Base-by-base conservation (phyloP, 2,797 vertebrate genomes). In the Tapirus indicus region DNA sequence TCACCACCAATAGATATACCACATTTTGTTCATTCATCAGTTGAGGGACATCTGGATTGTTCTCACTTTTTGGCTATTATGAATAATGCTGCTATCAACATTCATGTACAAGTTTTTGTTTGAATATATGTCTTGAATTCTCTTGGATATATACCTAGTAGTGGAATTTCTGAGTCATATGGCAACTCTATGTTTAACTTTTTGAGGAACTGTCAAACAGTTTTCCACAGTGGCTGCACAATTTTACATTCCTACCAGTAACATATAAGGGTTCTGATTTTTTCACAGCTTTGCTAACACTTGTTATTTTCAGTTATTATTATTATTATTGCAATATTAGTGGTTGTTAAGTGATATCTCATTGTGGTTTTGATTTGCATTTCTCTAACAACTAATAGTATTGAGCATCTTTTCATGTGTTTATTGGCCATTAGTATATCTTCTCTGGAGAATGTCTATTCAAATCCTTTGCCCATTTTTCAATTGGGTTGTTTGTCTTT, bases 361-460 rank as follows among this genome's bases (percentile, higher is more conserved):
- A 68, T 13, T 68, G 49, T 58, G 32, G 5, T 38, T 90, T 69
- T 78, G 87, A 58, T 60, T 94, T 49, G n/a, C 38, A 69, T 77
- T 95, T 66, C 7, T 41, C 60, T 75, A 64, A 77, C 11, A 56
- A 88, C 32, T 56, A 84, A 41, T 54, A 41, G 74, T 54, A 47
- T 71, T 54, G 44, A 88, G 38, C 7, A 49, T 82, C 38, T 90
- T 90, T 84, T 69, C 49, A 54, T 58, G 38, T 58, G 38, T 58
- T 69, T 79, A 87, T 79, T 87, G 21, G 25, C 23, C 8, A 47
- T 69, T 49, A 69, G 9, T n/a, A 60, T 68, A 29, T 78, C 38
- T 69, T 93, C 62, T 93, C 64, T 82, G 52, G 14, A 52, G 75
- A 94, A 62, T 64, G 20, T 60, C 52, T 79, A 25, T 80, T 94